phyloP scores from a whole-genome alignment of 2,888 invertebrate genomes.

The Chrysolina americana region DNA sequence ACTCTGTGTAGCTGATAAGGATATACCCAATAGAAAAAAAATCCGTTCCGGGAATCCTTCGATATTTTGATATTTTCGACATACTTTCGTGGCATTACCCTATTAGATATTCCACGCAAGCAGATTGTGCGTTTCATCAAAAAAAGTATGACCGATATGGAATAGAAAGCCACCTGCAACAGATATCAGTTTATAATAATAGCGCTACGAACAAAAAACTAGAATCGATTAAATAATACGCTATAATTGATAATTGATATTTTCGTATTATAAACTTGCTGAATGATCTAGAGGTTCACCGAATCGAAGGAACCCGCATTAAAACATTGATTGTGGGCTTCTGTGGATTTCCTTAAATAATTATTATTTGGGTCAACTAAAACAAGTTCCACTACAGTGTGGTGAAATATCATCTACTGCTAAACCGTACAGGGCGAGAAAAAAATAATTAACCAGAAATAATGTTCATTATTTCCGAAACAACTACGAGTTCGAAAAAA shows the following conservation, averaged over 20 bases:
- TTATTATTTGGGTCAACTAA: too few relatives aligned
- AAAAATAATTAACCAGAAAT: too few relatives aligned
- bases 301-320: too few relatives aligned
- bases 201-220: neutral
- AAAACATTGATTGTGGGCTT: too few relatives aligned
- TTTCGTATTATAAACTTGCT: neutral
- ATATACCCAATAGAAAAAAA: neutral
- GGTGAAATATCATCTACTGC: too few relatives aligned
- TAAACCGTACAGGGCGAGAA: too few relatives aligned
- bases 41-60: neutral
- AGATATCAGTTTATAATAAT: neutral
- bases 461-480: too few relatives aligned
- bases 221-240: too few relatives aligned
- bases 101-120: neutral
- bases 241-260: neutral
- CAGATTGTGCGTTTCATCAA: constrained; percentile 14
- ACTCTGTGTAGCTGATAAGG: neutral
- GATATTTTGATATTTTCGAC: neutral
- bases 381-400: too few relatives aligned
- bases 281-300: neutral
- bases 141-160: constrained; percentile 6
- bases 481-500: too few relatives aligned
- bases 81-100: neutral
- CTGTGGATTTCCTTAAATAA: too few relatives aligned
- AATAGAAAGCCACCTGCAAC: neutral